Percentiles rank a stretch among this genome's conserved stretches.
Evolutionary conservation across 2,113 vertebrate genomes (phyloP).

Genomic region (Hydrolagus affinis): DNA sequence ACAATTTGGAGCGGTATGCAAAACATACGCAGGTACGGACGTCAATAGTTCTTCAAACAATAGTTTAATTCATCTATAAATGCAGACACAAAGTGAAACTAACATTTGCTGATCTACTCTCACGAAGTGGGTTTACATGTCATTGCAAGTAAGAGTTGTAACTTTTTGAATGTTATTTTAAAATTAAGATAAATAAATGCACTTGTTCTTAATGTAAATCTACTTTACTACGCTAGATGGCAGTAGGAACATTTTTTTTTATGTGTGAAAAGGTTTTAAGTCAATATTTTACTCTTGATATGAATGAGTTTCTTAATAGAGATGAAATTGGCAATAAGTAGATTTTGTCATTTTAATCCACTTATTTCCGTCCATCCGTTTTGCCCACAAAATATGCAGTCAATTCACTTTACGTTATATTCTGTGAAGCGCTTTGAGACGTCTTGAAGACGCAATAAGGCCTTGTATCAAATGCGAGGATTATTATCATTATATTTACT

Average conservation of each 20-base stretch:
- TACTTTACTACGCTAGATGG: background rate
- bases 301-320: background rate
- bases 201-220: background rate
- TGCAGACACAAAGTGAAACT: background rate
- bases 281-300: background rate
- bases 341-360: background rate
- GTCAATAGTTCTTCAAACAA: background rate
- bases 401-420: too few species aligned
- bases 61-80: background rate
- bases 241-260: background rate
- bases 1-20: constrained; percentile 74
- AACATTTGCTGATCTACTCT: background rate
- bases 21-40: constrained; percentile 65
- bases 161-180: background rate
- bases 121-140: too few species aligned
- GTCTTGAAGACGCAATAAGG: too few species aligned
- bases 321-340: background rate
- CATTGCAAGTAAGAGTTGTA: too few species aligned
- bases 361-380: background rate
- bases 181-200: background rate
- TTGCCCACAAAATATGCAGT: too few species aligned
- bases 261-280: too few species aligned
- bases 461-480: too few species aligned
- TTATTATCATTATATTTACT: background rate
- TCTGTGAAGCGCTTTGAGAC: too few species aligned